Evolutionary conservation across 1,140 invertebrate genomes (phyloP).

Genomic region (Sminthurinus signatus): DNA sequence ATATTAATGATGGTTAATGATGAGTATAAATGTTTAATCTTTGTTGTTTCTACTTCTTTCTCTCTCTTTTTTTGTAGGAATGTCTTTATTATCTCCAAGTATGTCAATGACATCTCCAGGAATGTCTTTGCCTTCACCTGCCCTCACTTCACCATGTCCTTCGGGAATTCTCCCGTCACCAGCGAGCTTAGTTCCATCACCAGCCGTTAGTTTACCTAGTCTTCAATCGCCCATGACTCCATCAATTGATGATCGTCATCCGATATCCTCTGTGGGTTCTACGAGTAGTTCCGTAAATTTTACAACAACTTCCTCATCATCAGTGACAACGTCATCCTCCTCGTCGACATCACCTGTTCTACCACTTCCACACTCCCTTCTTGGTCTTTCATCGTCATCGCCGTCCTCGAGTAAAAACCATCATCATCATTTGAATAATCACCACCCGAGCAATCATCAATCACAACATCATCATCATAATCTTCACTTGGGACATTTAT

Average conservation of each 20-base stretch:
- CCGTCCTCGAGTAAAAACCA: slow-evolving; percentile 6
- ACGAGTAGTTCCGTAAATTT: slow-evolving; percentile 36
- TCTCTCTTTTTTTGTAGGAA: slow-evolving; percentile 21
- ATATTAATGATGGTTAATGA: no score
- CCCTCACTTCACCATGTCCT: slow-evolving; percentile 41
- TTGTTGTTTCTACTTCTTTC: no score
- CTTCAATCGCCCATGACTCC: slow-evolving; percentile 41
- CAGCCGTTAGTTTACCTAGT: slow-evolving; percentile 49
- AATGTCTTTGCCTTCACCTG: slow-evolving; percentile 46
- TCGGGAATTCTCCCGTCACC: slow-evolving; percentile 40
- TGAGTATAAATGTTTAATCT: no score
- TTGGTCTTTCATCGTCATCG: slow-evolving; percentile 18
- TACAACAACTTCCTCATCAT: slow-evolving; percentile 27
- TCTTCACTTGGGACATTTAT: slow-evolving; percentile 38
- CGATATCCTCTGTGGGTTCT: slow-evolving; percentile 31
- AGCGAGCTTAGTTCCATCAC: slow-evolving; percentile 47
- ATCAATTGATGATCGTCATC: slow-evolving; percentile 35
- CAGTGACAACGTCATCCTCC: slow-evolving; percentile 14
- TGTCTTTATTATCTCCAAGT: slow-evolving; percentile 57
- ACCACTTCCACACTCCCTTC: slow-evolving; percentile 23
- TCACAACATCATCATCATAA: slow-evolving; percentile 34
- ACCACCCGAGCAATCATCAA: slow-evolving; percentile 37
- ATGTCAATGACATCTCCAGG: slow-evolving; percentile 55
- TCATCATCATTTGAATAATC: slow-evolving; percentile 24
- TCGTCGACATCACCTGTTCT: slow-evolving; percentile 27